Conservation (phyloP, 2,888 invertebrate species). For the Panopea generosa region DNA sequence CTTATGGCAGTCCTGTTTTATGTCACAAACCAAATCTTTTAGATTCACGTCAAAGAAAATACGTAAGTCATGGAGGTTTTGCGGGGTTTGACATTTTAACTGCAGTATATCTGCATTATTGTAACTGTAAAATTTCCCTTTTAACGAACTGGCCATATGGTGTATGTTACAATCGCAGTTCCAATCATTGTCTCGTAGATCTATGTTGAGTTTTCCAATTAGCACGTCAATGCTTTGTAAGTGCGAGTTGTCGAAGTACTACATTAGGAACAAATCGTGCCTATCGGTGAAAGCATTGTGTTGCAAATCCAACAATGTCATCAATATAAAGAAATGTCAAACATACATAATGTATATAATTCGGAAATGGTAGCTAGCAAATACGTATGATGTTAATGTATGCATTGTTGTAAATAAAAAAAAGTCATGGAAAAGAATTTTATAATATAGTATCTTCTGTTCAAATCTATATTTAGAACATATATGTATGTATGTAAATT, state of each 20-base stretch:
- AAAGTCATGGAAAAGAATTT: no score
- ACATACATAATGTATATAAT: no score
- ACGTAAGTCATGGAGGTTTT: neutral
- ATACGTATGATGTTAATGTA: no score
- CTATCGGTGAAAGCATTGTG: neutral
- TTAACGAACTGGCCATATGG: neutral
- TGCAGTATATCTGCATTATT: neutral
- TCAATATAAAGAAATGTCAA: no score
- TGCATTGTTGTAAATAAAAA: no score
- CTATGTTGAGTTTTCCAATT: neutral
- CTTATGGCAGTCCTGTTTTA: neutral
- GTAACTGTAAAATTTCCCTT: neutral
- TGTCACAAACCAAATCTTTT: neutral
- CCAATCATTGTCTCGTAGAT: slow-evolving; percentile 1
- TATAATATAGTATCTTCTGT: no score
- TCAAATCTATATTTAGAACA: no score
- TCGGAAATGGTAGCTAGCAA: no score
- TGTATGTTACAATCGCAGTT: neutral
- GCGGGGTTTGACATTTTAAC: neutral
- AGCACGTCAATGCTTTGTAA: neutral
- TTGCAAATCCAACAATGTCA: no score
- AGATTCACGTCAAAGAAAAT: neutral
- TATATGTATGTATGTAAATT: no score
- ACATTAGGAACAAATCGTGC: neutral
- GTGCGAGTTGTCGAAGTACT: neutral